These are phyloP conservation scores for Drosophila elegans DNA, from an alignment of 1,140 invertebrate species.

Conservation along the genomic window DNA sequence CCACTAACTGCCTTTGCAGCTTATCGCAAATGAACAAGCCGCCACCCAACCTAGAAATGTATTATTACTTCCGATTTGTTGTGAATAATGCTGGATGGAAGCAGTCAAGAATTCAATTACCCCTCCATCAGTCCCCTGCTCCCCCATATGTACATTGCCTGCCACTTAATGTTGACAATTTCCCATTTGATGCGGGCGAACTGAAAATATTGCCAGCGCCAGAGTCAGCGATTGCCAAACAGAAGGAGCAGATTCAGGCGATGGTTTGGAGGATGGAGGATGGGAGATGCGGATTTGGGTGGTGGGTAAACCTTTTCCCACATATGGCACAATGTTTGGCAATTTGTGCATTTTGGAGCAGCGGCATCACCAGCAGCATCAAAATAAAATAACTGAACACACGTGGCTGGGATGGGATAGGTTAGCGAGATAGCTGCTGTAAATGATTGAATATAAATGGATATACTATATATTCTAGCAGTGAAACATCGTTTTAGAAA, in stretches of 20 bases:
- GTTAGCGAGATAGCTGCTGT: neutral
- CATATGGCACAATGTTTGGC: slow-evolving; percentile 74
- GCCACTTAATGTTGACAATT: slow-evolving; percentile 81
- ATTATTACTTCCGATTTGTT: slow-evolving; percentile 80
- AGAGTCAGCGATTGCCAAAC: slow-evolving; percentile 54
- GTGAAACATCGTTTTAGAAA: too few relatives aligned
- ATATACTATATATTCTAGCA: too few relatives aligned
- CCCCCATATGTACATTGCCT: slow-evolving; percentile 44
- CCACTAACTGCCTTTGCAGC: slow-evolving; percentile 32
- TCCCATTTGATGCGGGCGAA: slow-evolving; percentile 70
- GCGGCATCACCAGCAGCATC: slow-evolving; percentile 45
- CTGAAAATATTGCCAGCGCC: slow-evolving; percentile 69
- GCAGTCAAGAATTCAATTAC: slow-evolving; percentile 79
- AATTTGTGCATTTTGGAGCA: slow-evolving; percentile 70
- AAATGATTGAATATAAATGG: slow-evolving; percentile 18
- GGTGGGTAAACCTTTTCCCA: slow-evolving; percentile 57
- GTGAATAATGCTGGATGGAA: slow-evolving; percentile 72
- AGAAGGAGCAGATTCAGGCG: slow-evolving; percentile 7
- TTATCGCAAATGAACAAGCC: slow-evolving; percentile 61
- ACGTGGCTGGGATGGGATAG: slow-evolving; percentile 26
- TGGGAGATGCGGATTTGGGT: slow-evolving; percentile 20
- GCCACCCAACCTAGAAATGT: slow-evolving; percentile 37
- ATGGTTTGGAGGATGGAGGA: slow-evolving; percentile 4
- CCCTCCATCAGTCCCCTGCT: slow-evolving; percentile 1
- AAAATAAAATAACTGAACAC: slow-evolving; percentile 66